A percentile compares a stretch with the other conserved stretches of the same genome.
These are phyloP conservation scores for Dissostichus mawsoni DNA, from an alignment of 2,113 vertebrate genomes.

Conservation along the genomic window DNA sequence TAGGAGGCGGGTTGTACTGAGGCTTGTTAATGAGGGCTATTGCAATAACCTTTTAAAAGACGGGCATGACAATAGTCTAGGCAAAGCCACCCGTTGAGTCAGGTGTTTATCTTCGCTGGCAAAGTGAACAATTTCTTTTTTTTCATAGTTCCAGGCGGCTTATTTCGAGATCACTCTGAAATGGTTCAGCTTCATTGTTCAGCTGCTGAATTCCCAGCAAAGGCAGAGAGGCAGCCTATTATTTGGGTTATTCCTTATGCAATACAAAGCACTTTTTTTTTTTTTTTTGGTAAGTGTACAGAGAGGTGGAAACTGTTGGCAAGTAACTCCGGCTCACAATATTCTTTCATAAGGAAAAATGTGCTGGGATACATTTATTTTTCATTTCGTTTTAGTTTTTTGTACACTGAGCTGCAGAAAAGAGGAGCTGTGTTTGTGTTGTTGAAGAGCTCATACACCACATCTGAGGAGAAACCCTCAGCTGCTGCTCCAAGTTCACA, in stretches of 20 bases:
- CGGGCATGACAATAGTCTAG: slow-evolving; percentile 40
- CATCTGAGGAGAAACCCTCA: slow-evolving; percentile 49
- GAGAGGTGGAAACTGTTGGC: slow-evolving; percentile 8
- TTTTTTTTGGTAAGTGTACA: slow-evolving; percentile 12
- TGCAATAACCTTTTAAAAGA: slow-evolving; percentile 69
- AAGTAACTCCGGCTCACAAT: slow-evolving; percentile 18
- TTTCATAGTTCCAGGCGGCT: slow-evolving; percentile 47
- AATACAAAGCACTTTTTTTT: slow-evolving; percentile 46
- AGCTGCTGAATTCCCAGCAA: slow-evolving; percentile 30
- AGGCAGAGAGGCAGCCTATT: slow-evolving; percentile 23
- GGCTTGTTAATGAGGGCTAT: slow-evolving; percentile 66
- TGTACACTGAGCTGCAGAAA: slow-evolving; percentile 24
- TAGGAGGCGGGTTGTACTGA: slow-evolving; percentile 46
- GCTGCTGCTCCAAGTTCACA: slow-evolving; percentile 40
- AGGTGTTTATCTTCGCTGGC: slow-evolving; percentile 58
- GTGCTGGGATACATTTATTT: slow-evolving; percentile 15
- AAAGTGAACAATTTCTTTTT: slow-evolving; percentile 17
- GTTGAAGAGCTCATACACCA: slow-evolving; percentile 57
- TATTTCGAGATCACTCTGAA: slow-evolving; percentile 51
- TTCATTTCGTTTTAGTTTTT: slow-evolving; percentile 2
- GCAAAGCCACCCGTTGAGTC: slow-evolving; percentile 51
- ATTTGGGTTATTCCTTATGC: slow-evolving; percentile 39
- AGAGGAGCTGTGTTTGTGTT: slow-evolving; percentile 46
- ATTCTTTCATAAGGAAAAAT: slow-evolving; percentile 35
- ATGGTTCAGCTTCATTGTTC: slow-evolving; percentile 32